Evolutionary conservation across 2,797 vertebrate genomes (phyloP).

Genomic region (Rhinophrynus dorsalis): DNA sequence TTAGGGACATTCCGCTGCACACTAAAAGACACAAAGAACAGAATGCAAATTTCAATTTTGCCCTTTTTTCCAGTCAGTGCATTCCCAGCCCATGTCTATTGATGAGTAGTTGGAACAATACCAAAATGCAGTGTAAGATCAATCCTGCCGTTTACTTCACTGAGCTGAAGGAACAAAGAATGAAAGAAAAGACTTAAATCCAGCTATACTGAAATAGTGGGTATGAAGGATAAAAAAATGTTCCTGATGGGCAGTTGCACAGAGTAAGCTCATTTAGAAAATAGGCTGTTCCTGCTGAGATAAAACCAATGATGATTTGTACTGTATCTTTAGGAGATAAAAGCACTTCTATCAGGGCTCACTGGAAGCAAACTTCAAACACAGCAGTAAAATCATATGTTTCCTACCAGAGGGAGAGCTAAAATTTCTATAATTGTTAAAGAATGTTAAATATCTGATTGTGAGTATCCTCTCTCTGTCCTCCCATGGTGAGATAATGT

Average conservation of each 20-base stretch:
- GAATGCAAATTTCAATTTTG: conserved; percentile 75
- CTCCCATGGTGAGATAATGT: conserved; percentile 61
- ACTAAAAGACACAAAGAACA: conserved; percentile 86
- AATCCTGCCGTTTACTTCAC: conserved; percentile 89
- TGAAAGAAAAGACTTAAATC: conserved; percentile 74
- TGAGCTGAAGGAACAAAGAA: conserved; percentile 77
- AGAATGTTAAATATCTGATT: conserved; percentile 69
- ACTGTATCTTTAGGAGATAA: conserved; percentile 92
- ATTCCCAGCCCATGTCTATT: conserved; percentile 76
- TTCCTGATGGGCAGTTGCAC: conserved; percentile 84
- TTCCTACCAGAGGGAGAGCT: conserved; percentile 66
- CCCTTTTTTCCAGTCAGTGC: conserved; percentile 81
- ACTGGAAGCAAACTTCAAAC: conserved; percentile 71
- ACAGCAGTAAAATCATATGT: conserved; percentile 61
- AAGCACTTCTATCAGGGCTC: conserved; percentile 85
- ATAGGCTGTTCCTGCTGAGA: conserved; percentile 91
- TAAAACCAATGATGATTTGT: conserved; percentile 94
- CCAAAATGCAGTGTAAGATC: conserved; percentile 87
- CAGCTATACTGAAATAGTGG: conserved; percentile 63
- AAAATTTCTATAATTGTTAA: conserved; percentile 70
- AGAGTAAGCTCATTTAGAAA: conserved; percentile 92
- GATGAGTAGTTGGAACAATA: conserved; percentile 86
- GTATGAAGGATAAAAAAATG: conserved; percentile 68
- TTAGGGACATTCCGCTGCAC: conserved; percentile 96
- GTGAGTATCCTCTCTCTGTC: conserved; percentile 58